Evolutionary conservation across 2,888 invertebrate genomes (phyloP), one percentile per base, ranked within the genome.

Genomic region (Eristalis tenax): DNA sequence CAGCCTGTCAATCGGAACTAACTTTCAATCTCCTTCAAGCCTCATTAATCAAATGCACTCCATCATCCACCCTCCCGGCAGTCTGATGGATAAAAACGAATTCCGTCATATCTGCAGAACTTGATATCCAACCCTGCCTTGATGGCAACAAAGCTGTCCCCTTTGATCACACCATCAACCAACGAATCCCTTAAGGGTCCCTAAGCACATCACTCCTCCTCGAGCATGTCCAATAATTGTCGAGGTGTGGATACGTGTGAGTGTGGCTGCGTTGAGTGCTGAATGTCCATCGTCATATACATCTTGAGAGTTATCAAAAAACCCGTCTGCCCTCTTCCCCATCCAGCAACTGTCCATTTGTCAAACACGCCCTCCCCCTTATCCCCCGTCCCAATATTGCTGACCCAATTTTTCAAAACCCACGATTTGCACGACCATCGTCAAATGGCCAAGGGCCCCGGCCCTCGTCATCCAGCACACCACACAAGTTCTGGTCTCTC

Each of bases 151-250:
- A 50, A 50, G 50, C 50, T 50, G 50, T 26, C 26, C 26, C 11
- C 76, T 81, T 71, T 70, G 28, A 71, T 66, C 59, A 76, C 70
- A 73, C 76, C 70, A 80, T 61, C 75, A 65, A 11, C 59, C 38
- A 59, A 66, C 40, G 59, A 65, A 40, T 59, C 63, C 82, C 76
- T 69, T 22, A 75, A 83, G 63, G 18, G 70, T 61, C 70, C 64
- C 75, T 59, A 66, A 70, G 68, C 32, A 57, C 83, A 73, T 87
- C 83, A 83, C 75, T 80, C 76, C 87, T 35, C 18, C 68, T 28
- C 71, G 73, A 79, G 75, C 80, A 75, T 83, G 83, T 80, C 87
- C 61, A 87, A 87, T 83, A 80, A 87, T 73, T 78, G 79, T 76
- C 69, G 18, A 76, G 43, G 75, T 56, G 75, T 83, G 66, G 35